Evolutionary conservation across 2,797 vertebrate genomes (phyloP).

Genomic region (Poeciliopsis infans): DNA sequence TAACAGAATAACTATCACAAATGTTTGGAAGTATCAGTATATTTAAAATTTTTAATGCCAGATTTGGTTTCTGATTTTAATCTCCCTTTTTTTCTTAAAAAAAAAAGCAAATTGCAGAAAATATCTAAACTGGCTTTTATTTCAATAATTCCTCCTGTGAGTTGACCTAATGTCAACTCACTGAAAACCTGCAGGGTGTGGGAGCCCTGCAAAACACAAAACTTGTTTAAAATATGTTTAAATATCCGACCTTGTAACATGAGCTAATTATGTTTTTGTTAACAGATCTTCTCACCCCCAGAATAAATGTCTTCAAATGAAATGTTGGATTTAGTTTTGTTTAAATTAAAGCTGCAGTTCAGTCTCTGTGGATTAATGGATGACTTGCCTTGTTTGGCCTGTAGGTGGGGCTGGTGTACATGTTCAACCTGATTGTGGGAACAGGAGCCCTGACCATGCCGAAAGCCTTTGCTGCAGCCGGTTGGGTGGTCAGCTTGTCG

Average conservation of each 20-base stretch:
- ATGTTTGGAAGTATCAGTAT: too few relatives aligned
- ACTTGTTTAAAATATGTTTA: neutral
- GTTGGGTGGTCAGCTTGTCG: constrained; percentile 92
- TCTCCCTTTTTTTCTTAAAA: too few relatives aligned
- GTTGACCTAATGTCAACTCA: too few relatives aligned
- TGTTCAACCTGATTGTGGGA: constrained; percentile 98
- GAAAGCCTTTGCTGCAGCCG: constrained; percentile 91
- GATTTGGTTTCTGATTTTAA: too few relatives aligned
- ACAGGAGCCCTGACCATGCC: constrained; percentile 98
- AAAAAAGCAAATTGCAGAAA: too few relatives aligned
- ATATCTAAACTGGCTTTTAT: too few relatives aligned
- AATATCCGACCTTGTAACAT: neutral
- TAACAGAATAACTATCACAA: neutral
- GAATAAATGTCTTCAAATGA: neutral
- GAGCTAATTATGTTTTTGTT: neutral
- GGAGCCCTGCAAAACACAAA: too few relatives aligned
- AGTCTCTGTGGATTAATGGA: neutral
- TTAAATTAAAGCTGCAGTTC: neutral
- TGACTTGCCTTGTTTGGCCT: constrained; percentile 11
- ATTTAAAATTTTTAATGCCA: too few relatives aligned
- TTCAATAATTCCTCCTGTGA: too few relatives aligned
- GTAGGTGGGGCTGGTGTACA: constrained; percentile 96
- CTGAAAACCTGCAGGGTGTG: too few relatives aligned
- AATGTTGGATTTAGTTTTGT: neutral
- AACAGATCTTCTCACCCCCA: neutral